A percentile compares a stretch with the other conserved stretches of the same genome.
Conservation (phyloP, 2,888 invertebrate species). For the Gnatocerus cornutus region DNA sequence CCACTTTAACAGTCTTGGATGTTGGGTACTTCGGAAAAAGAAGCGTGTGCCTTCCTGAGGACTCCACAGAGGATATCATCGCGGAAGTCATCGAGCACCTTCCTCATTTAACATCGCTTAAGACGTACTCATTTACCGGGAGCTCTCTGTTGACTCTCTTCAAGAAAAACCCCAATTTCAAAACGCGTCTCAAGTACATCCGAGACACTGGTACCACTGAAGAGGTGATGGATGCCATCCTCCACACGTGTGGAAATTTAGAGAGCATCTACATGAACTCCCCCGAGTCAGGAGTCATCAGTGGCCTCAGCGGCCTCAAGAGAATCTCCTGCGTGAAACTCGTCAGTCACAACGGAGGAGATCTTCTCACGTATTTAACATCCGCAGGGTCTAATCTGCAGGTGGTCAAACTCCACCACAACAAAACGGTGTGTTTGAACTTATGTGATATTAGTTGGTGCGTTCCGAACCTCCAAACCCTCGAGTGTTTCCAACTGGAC, state of each 20-base stretch:
- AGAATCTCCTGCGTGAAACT: conserved; percentile 73
- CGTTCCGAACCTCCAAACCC: conserved; percentile 74
- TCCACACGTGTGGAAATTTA: conserved; percentile 76
- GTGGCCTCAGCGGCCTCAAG: conserved; percentile 67
- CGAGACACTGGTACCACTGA: conserved; percentile 79
- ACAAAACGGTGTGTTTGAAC: conserved; percentile 62
- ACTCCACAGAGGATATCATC: conserved; percentile 71
- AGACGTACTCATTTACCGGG: conserved; percentile 81
- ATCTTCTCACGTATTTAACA: conserved; percentile 75
- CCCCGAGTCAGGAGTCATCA: conserved; percentile 70
- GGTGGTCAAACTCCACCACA: conserved; percentile 63
- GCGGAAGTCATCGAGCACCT: conserved; percentile 77
- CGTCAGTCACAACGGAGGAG: conserved; percentile 71
- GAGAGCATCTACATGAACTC: conserved; percentile 79
- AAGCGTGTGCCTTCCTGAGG: conserved; percentile 75
- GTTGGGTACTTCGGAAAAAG: conserved; percentile 82
- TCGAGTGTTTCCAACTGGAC: conserved; percentile 81
- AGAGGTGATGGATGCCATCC: conserved; percentile 76
- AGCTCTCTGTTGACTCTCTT: conserved; percentile 75
- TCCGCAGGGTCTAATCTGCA: conserved; percentile 66
- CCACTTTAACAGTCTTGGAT: conserved; percentile 77
- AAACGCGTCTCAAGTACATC: conserved; percentile 79
- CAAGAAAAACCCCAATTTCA: conserved; percentile 74
- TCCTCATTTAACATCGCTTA: conserved; percentile 78
- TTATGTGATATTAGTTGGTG: conserved; percentile 62